These are phyloP conservation scores for Aphelinus atriplicis DNA, from an alignment of 1,140 invertebrate genomes.

Conservation along the genomic window DNA sequence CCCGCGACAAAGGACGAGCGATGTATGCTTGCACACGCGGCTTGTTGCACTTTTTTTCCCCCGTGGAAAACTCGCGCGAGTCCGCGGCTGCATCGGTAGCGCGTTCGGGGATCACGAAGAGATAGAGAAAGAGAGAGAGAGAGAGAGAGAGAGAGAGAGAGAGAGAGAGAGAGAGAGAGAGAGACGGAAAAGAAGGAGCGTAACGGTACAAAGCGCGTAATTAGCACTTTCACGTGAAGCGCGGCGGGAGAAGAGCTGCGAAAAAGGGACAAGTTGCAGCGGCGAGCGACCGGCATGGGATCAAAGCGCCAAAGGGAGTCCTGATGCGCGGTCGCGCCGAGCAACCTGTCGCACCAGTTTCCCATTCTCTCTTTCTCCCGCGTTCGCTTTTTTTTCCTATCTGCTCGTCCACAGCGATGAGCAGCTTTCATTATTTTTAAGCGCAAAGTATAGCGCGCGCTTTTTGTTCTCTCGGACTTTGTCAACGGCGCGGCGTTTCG, in stretches of 20 bases:
- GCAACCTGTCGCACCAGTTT: constrained; percentile 37
- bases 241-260: constrained; percentile 13
- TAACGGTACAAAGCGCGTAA: constrained; percentile 39
- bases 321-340: neutral
- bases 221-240: constrained; percentile 37
- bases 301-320: constrained; percentile 38
- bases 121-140: neutral
- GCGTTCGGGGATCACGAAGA: too few relatives aligned
- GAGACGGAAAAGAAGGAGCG: neutral
- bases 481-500: constrained; percentile 6
- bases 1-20: too few relatives aligned
- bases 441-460: constrained; percentile 21
- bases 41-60: too few relatives aligned
- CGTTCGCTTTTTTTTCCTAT: too few relatives aligned
- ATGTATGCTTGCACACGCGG: too few relatives aligned
- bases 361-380: neutral
- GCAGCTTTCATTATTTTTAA: constrained; percentile 37
- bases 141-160: neutral
- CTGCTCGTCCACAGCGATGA: constrained; percentile 1
- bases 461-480: constrained; percentile 11
- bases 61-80: too few relatives aligned
- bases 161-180: constrained; percentile 6
- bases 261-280: constrained; percentile 21
- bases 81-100: too few relatives aligned
- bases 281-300: constrained; percentile 20